These are phyloP conservation scores for Saccostrea echinata DNA, from an alignment of 1,140 invertebrate genomes.

Conservation along the genomic window DNA sequence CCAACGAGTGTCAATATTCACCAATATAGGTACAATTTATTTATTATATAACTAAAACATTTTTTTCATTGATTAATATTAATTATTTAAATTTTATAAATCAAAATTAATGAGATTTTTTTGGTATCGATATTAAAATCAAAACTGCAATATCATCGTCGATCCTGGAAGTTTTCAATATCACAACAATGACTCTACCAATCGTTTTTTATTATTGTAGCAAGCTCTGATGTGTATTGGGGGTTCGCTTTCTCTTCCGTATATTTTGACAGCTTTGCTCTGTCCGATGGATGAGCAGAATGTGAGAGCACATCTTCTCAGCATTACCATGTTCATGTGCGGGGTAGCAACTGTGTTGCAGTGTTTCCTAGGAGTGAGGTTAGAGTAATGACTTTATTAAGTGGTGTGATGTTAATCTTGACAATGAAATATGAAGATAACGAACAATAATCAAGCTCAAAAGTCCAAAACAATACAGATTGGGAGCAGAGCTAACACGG, in stretches of 20 bases:
- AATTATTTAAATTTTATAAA: no score
- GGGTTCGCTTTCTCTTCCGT: slow-evolving; percentile 63
- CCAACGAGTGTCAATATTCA: not conserved
- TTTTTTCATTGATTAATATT: not conserved
- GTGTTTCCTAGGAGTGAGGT: slow-evolving; percentile 89
- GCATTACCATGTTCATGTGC: slow-evolving; percentile 69
- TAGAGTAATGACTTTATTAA: slow-evolving; percentile 26
- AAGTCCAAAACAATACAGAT: no score
- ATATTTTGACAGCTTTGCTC: slow-evolving; percentile 60
- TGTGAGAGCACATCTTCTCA: slow-evolving; percentile 64
- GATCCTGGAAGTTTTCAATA: no score
- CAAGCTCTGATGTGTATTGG: slow-evolving; percentile 69
- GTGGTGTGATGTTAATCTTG: not conserved
- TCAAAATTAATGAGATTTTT: no score
- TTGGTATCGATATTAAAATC: no score
- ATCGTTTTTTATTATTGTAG: no score
- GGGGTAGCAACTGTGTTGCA: slow-evolving; percentile 91
- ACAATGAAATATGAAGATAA: not conserved
- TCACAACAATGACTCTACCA: no score
- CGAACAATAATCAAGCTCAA: no score
- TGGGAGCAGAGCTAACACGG: no score
- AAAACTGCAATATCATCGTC: no score
- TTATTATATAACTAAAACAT: not conserved
- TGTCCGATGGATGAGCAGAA: slow-evolving; percentile 79
- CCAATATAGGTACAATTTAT: not conserved